Evolutionary conservation across 2,797 vertebrate genomes (phyloP).

Genomic region (Todus mexicanus): DNA sequence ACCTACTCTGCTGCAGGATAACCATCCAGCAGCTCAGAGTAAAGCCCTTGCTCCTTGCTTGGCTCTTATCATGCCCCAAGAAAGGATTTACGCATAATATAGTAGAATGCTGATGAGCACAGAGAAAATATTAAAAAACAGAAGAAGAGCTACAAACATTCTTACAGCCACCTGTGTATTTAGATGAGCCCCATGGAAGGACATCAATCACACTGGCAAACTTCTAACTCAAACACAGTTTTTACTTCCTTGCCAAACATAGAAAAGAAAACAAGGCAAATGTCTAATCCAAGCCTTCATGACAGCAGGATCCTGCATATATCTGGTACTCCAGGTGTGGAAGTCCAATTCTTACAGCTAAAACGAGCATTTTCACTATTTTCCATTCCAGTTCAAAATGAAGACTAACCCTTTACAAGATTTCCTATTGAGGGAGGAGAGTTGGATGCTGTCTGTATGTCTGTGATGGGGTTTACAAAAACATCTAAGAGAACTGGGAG

Average conservation of each 20-base stretch:
- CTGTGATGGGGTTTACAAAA: background rate
- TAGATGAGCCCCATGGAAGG: background rate
- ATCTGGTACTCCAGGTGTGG: background rate
- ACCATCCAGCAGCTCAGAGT: background rate
- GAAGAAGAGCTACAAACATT: background rate
- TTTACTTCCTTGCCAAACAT: background rate
- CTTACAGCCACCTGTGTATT: background rate
- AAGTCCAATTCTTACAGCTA: background rate
- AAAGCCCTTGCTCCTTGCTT: background rate
- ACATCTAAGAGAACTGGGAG: background rate
- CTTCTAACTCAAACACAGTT: background rate
- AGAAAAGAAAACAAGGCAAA: background rate
- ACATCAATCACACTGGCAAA: background rate
- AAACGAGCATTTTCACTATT: background rate
- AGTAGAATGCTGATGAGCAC: background rate
- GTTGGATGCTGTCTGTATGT: background rate
- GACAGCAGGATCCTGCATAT: background rate
- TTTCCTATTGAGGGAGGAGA: background rate
- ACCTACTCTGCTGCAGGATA: too few relatives aligned
- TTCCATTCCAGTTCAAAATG: background rate
- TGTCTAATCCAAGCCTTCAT: background rate
- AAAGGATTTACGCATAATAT: rapidly evolving
- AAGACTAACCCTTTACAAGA: background rate
- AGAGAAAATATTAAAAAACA: background rate
- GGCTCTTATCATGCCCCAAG: background rate